Percentiles rank a stretch among this genome's conserved stretches.
phyloP scores from a whole-genome alignment of 2,113 vertebrate genomes.

The Prunella fulvescens region DNA sequence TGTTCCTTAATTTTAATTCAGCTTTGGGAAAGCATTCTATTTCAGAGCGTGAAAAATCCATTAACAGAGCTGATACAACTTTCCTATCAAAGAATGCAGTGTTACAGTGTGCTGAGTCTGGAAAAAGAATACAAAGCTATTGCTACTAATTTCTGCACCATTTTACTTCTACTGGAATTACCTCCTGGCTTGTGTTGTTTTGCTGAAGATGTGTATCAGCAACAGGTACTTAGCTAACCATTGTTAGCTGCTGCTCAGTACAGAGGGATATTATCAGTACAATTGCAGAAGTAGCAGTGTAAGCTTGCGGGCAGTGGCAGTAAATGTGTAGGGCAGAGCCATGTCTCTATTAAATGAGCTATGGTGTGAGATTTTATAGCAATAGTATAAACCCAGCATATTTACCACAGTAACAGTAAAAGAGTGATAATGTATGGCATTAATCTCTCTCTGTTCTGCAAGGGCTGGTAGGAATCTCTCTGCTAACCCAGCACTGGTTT shows the following conservation, averaged over 20 bases:
- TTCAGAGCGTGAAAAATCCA: background rate
- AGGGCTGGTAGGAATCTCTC: background rate
- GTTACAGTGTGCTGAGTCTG: background rate
- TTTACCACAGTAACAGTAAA: background rate
- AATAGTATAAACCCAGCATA: background rate
- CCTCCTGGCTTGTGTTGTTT: background rate
- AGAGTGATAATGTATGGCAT: background rate
- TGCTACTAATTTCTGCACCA: background rate
- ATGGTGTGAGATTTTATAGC: background rate
- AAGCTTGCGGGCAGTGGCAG: background rate
- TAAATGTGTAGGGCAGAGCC: background rate
- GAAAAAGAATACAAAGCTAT: background rate
- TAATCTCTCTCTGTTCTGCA: background rate
- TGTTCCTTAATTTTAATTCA: background rate
- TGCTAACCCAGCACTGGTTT: background rate
- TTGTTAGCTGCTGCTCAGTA: background rate
- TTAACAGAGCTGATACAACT: background rate
- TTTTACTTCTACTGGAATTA: background rate
- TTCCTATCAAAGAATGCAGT: background rate
- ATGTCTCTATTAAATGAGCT: background rate
- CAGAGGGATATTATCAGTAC: background rate
- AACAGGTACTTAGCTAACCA: fast-evolving
- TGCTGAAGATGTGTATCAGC: background rate
- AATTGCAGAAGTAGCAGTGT: background rate
- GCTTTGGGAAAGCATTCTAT: background rate